Base-by-base conservation (phyloP, 2,113 vertebrate species). In the Lutjanus erythropterus region DNA sequence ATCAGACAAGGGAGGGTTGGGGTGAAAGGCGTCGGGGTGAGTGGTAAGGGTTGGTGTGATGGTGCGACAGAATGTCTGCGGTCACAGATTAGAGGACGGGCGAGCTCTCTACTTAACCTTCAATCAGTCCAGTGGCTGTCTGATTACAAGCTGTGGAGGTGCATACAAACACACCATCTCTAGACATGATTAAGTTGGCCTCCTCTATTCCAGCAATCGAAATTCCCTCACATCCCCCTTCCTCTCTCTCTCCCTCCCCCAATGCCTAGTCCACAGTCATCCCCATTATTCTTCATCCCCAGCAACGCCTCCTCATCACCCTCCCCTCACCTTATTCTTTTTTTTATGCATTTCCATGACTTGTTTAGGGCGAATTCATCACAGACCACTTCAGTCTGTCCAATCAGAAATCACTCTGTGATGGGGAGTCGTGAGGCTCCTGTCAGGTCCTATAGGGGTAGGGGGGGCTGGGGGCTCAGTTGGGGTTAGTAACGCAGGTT, bases 91-190 rank as follows among this genome's bases (percentile, higher is more conserved):
- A 88, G 71, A 85, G 81, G 71, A 82, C 60, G 15, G 73, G 11
- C 27, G 23, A 58, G 56, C 70, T 74, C 74, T 80, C 70, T 70
- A 41, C 65, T 91, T 89, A 86, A 91, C 87, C 84, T 88, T 86
- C 87, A 85, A 81, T 88, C 87, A 84, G 86, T 78, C 85, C 85
- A 23, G 52, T 19, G 75, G 55, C 65, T 21, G 85, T 78, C 82
- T 90, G 91, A 91, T 90, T 86, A 84, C 78, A 31, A 68, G 44
- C 76, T 61, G 80, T 74, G 75, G 77, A 64, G 80, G 56, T 74
- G 87, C 81, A 88, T 85, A 84, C 87, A 86, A 88, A 87, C 86
- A 84, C 64, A 9, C 58, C 59, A 78, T 84, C 83, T 80, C 35
- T 0, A 50, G 52, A 64, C 70, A 19, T 81, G 74, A 87, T 85